Evolutionary conservation across 2,888 invertebrate species (phyloP).

Genomic region (Netelia fuscicornis): DNA sequence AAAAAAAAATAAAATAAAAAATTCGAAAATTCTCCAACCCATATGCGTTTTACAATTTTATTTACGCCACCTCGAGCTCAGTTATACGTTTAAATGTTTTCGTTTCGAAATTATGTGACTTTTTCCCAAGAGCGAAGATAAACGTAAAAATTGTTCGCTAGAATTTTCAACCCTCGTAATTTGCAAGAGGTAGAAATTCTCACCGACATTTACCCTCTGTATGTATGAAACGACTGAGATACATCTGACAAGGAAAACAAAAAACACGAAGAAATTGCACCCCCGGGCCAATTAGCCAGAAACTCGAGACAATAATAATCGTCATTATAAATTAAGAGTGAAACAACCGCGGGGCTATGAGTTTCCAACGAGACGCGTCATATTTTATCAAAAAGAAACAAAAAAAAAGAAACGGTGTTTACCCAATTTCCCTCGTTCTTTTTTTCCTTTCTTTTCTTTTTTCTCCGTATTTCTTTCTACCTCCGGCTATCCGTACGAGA

Average conservation of each 20-base stretch:
- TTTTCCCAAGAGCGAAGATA: too few relatives aligned
- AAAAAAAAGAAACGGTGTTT: conserved; percentile 8
- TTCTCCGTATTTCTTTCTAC: conserved; percentile 7
- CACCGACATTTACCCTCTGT: background rate
- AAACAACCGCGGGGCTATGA: conserved; percentile 28
- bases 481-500: conserved; percentile 17
- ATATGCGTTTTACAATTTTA: too few relatives aligned
- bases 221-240: background rate
- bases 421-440: background rate
- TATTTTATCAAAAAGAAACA: conserved; percentile 8
- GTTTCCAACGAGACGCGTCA: conserved; percentile 17
- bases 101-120: too few relatives aligned
- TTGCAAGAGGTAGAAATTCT: background rate
- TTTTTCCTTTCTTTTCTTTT: background rate
- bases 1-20: conserved; percentile 6
- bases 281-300: conserved; percentile 47
- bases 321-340: conserved; percentile 26
- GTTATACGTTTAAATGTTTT: too few relatives aligned
- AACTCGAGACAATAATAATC: conserved; percentile 36
- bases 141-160: too few relatives aligned
- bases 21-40: too few relatives aligned
- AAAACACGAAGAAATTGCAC: conserved; percentile 5
- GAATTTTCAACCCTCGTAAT: too few relatives aligned
- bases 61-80: too few relatives aligned
- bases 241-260: background rate